Evolutionary conservation across 2,888 invertebrate genomes (phyloP).

Genomic region (Drosophila kambysellisi): DNA sequence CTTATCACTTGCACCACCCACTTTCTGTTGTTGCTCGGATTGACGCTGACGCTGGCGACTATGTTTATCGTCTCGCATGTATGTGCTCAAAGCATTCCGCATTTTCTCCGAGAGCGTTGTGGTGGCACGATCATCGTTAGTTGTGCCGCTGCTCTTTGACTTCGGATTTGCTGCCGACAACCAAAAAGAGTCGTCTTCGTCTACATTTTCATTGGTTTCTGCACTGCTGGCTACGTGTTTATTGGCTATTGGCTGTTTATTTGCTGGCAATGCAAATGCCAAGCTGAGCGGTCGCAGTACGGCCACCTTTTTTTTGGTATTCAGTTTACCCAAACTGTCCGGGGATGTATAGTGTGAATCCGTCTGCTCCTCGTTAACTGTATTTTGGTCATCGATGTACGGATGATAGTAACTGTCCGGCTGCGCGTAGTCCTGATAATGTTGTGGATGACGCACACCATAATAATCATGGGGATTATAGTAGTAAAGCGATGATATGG

Average conservation of each 20-base stretch:
- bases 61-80: constrained; percentile 57
- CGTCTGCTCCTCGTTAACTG: neutral
- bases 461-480: constrained; percentile 56
- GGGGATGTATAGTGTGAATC: neutral
- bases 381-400: neutral
- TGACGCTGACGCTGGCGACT: constrained; percentile 61
- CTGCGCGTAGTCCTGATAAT: constrained; percentile 32
- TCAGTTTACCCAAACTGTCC: constrained; percentile 27
- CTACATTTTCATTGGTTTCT: constrained; percentile 15
- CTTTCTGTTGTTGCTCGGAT: constrained; percentile 12
- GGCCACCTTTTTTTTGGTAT: constrained; percentile 47
- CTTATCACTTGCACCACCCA: neutral
- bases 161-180: constrained; percentile 3
- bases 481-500: constrained; percentile 39
- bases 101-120: constrained; percentile 47
- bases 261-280: constrained; percentile 17
- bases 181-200: neutral
- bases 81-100: constrained; percentile 64
- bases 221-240: neutral
- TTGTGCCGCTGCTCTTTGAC: constrained; percentile 8
- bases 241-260: neutral
- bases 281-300: constrained; percentile 49
- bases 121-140: constrained; percentile 9
- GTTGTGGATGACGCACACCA: constrained; percentile 48
- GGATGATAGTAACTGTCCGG: constrained; percentile 39